Evolutionary conservation across 2,888 invertebrate species (phyloP), one percentile per base, ranked within the genome.

Genomic region (Drosophila kuntzei): DNA sequence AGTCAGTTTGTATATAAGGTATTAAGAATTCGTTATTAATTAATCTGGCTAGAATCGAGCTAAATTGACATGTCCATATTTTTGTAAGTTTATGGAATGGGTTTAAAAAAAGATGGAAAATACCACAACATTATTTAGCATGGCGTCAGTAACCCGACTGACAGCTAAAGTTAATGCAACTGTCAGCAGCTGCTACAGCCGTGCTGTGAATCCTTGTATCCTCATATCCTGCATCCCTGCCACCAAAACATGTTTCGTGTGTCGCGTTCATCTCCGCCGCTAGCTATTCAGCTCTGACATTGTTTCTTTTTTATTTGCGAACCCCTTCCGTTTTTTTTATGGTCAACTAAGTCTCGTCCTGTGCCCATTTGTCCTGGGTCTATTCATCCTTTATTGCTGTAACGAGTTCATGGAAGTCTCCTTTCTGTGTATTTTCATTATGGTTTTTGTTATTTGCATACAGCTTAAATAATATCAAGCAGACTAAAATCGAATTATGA

Each of bases 91-190:
- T 41, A 22, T 20, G 41, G 1, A 1, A 39, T 5, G 11, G 18
- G 39, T 5, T 18, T 20, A 41, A 7, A 0, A 36, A 18, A 22
- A 20, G 3, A 2, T 37, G 37, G 1, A 12, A 3, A 20, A 20
- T 12, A 20, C 39, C 39, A 39, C 39, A 39, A 11, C 39, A 39
- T 18, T 39, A 18, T 39, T 39, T 20, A 12, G 9, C 37, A 36
- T 36, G 14, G 14, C 14, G 14, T 14, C 36, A 8, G 36, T 8
- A 36, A 9, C 37, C 37, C 9, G 37, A 18, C 54, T 62, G 65
- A 57, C 65, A 73, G 65, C 32, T 44, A 57, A 70, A 65, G 74
- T 72, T 77, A 77, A 76, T 72, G 57, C 65, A 77, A 69, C 69
- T 75, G 62, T 69, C 78, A 60, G 58, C 54, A 62, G 55, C 61